Evolutionary conservation across 2,888 invertebrate genomes (phyloP).

Genomic region (Villa cingulata): DNA sequence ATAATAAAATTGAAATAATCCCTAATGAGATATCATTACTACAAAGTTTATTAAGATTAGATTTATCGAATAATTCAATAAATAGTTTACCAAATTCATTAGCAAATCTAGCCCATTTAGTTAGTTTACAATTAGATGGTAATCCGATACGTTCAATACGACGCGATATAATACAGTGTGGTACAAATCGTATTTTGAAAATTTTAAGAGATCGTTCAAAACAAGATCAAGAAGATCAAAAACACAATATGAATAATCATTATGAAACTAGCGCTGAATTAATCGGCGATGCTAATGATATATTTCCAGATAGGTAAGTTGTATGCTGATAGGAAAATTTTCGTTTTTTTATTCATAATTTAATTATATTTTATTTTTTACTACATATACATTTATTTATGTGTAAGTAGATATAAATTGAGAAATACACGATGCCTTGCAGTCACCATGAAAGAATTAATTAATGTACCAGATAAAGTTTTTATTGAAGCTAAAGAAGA

Average conservation of each 20-base stretch:
- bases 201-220: slow-evolving; percentile 50
- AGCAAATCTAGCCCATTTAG: slow-evolving; percentile 59
- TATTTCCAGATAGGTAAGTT: slow-evolving; percentile 33
- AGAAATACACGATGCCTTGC: slow-evolving; percentile 38
- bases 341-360: no score
- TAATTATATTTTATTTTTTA: no score
- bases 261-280: slow-evolving; percentile 18
- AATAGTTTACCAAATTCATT: slow-evolving; percentile 53
- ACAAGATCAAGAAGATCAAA: neutral
- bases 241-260: neutral
- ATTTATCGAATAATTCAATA: slow-evolving; percentile 69
- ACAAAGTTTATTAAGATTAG: slow-evolving; percentile 64
- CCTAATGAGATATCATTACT: slow-evolving; percentile 68
- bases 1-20: slow-evolving; percentile 62
- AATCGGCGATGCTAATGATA: slow-evolving; percentile 27
- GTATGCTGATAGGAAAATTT: no score
- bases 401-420: slow-evolving; percentile 46
- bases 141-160: slow-evolving; percentile 72
- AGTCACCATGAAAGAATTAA: slow-evolving; percentile 42
- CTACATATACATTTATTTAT: no score
- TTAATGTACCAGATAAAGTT: slow-evolving; percentile 53
- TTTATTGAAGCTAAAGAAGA: slow-evolving; percentile 57
- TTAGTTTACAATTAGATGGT: slow-evolving; percentile 71
- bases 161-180: slow-evolving; percentile 69
- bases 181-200: slow-evolving; percentile 68